These are phyloP conservation scores for Helleia helle DNA, from an alignment of 2,888 invertebrate genomes.

Conservation along the genomic window DNA sequence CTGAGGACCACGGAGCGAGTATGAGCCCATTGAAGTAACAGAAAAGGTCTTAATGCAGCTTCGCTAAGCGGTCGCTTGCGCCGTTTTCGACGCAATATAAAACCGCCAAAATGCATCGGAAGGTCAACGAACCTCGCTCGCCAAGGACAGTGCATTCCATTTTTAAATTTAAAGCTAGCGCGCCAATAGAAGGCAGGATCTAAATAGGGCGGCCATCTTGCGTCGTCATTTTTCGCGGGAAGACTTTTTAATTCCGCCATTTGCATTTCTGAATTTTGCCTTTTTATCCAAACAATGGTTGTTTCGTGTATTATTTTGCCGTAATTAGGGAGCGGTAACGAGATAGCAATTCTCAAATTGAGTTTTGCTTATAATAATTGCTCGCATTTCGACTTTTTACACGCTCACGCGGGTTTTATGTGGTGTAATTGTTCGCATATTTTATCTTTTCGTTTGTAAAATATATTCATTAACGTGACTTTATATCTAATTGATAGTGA, in stretches of 20 bases:
- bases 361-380: conserved; percentile 9
- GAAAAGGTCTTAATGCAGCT: conserved; percentile 33
- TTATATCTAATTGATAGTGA: too few species aligned
- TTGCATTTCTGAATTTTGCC: conserved; percentile 47
- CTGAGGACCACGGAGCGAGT: conserved; percentile 26
- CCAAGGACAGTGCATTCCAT: conserved; percentile 74
- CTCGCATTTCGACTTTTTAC: conserved; percentile 4
- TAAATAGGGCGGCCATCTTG: conserved; percentile 71
- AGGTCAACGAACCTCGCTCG: conserved; percentile 63
- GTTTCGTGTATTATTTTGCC: conserved; percentile 55
- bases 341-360: conserved; percentile 16
- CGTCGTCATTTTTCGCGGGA: conserved; percentile 56
- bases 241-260: conserved; percentile 43
- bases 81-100: conserved; percentile 37
- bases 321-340: conserved; percentile 59
- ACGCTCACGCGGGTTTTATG: neutral
- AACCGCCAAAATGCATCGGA: conserved; percentile 72
- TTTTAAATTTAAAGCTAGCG: conserved; percentile 70
- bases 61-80: conserved; percentile 29
- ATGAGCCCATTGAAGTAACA: conserved; percentile 28
- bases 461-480: too few species aligned
- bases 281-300: conserved; percentile 54
- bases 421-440: neutral
- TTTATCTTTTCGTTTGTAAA: neutral
- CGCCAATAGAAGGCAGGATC: conserved; percentile 68